phyloP scores from a whole-genome alignment of 1,140 invertebrate species.

The Dufourea novaeangliae region DNA sequence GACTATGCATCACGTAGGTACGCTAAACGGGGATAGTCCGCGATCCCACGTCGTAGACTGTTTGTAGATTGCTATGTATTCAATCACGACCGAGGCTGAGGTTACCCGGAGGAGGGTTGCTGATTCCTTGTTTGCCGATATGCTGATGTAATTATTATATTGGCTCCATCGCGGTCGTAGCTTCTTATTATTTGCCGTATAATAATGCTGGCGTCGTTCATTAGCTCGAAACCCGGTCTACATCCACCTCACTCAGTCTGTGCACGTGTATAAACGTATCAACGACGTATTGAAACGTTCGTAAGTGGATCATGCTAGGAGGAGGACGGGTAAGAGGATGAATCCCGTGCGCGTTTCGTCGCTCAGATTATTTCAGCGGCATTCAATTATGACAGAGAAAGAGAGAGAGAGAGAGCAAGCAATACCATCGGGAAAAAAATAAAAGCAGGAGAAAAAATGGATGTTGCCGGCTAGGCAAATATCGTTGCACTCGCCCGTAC shows the following conservation, averaged over 20 bases:
- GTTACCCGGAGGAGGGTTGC: slow-evolving; percentile 63
- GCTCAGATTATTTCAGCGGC: slow-evolving; percentile 45
- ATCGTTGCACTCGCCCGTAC: slow-evolving; percentile 48
- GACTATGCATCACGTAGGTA: no score
- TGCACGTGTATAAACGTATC: no score
- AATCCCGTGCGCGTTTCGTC: slow-evolving; percentile 42
- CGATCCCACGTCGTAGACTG: slow-evolving; percentile 42
- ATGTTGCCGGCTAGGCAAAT: slow-evolving; percentile 63
- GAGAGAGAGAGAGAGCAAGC: background rate
- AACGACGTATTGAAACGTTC: background rate
- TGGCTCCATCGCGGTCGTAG: slow-evolving; percentile 62
- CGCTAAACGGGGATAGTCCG: background rate
- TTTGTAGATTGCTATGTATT: slow-evolving; percentile 65
- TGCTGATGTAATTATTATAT: slow-evolving; percentile 83
- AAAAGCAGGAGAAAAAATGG: slow-evolving; percentile 51
- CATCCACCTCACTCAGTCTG: slow-evolving; percentile 5
- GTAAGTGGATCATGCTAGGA: background rate
- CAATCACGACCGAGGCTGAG: slow-evolving; percentile 40
- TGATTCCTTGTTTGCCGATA: slow-evolving; percentile 81
- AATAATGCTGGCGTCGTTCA: slow-evolving; percentile 64
- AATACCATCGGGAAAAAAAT: slow-evolving; percentile 33
- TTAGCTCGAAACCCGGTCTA: slow-evolving; percentile 46
- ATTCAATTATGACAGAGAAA: slow-evolving; percentile 52
- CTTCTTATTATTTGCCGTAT: slow-evolving; percentile 70
- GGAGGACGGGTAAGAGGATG: slow-evolving; percentile 14